phyloP scores from a whole-genome alignment of 2,797 vertebrate species.

The Etheostoma perlongum region DNA sequence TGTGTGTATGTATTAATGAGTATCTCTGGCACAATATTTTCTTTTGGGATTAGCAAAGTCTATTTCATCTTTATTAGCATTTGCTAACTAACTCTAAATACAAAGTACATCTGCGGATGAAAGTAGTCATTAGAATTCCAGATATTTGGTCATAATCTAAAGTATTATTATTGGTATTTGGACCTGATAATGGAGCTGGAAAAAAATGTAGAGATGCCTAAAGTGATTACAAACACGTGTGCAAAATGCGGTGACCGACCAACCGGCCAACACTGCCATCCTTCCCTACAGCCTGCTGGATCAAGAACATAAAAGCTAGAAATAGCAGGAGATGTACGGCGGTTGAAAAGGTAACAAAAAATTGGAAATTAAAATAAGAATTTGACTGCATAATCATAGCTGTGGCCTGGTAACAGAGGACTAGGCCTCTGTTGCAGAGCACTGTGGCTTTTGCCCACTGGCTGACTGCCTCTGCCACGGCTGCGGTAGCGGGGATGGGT shows the following conservation, averaged over 20 bases:
- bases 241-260: background rate
- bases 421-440: slow-evolving; percentile 41
- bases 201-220: background rate
- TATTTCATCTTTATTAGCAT: too few species aligned
- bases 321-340: slow-evolving; percentile 40
- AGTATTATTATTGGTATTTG: background rate
- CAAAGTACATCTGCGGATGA: background rate
- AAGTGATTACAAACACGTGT: background rate
- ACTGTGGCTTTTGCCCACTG: slow-evolving; percentile 59
- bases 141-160: background rate
- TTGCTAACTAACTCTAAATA: too few species aligned
- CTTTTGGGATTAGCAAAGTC: too few species aligned
- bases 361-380: slow-evolving; percentile 26
- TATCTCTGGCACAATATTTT: too few species aligned
- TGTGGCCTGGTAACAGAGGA: slow-evolving; percentile 11
- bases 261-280: background rate
- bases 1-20: too few species aligned
- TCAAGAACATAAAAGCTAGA: slow-evolving; percentile 23
- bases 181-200: background rate
- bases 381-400: slow-evolving; percentile 22
- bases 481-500: slow-evolving; percentile 65
- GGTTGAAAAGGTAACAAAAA: slow-evolving; percentile 26
- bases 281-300: background rate
- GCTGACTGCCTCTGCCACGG: slow-evolving; percentile 58
- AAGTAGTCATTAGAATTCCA: background rate